Conservation (phyloP, 2,888 invertebrate genomes). For the Acrobasis suavella region DNA sequence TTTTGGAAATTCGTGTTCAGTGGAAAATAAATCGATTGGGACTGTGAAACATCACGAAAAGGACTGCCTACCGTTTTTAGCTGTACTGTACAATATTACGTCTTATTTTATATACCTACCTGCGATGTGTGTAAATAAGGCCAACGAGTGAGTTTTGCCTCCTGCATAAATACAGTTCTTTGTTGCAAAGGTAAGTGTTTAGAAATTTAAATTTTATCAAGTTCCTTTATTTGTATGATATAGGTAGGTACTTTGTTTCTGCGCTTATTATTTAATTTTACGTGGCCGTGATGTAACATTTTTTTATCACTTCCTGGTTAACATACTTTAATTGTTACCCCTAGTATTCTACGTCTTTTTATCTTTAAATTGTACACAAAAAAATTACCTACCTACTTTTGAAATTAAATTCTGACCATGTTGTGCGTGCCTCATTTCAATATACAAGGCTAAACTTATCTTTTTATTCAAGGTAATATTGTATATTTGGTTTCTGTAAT, state of each 20-base stretch:
- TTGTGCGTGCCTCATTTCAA: conserved; percentile 25
- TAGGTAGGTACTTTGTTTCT: conserved; percentile 2
- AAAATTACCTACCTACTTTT: not conserved
- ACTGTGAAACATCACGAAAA: conserved; percentile 65
- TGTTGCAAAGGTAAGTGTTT: conserved; percentile 26
- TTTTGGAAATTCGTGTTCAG: conserved; percentile 55
- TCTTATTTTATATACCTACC: conserved; percentile 59
- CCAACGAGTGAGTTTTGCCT: conserved; percentile 50
- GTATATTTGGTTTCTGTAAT: conserved; percentile 16
- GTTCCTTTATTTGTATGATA: not conserved
- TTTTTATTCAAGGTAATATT: conserved; percentile 21
- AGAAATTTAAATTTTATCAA: not conserved
- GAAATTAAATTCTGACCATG: not conserved
- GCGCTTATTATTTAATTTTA: conserved; percentile 14
- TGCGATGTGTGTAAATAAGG: conserved; percentile 57
- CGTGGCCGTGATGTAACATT: conserved; percentile 16
- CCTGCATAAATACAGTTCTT: conserved; percentile 32
- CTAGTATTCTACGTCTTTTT: not conserved
- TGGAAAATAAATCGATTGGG: conserved; percentile 63
- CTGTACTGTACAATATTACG: conserved; percentile 56
- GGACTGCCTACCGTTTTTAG: conserved; percentile 53
- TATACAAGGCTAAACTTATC: conserved; percentile 23
- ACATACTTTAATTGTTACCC: not conserved
- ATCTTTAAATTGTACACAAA: not conserved
- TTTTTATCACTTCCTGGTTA: conserved; percentile 14